Conservation (phyloP, 2,113 vertebrate species). For the Oceanodroma tethys region DNA sequence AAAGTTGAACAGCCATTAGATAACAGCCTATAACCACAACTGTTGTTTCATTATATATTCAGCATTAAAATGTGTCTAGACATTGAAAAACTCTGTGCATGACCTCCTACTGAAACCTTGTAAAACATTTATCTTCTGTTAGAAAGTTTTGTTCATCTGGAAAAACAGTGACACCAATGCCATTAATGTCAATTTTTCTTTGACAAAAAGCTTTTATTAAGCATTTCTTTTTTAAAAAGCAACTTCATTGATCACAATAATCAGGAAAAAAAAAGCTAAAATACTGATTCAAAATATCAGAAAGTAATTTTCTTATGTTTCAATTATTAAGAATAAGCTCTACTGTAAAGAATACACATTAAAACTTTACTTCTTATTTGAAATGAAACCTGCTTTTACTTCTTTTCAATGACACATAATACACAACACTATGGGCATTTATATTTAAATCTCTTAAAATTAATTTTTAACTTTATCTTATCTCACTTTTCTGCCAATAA, state of each 20-base stretch:
- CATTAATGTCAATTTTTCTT: neutral
- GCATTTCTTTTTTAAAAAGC: neutral
- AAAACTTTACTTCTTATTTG: neutral
- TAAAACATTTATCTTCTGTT: neutral
- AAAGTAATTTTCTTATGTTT: slow-evolving; percentile 33
- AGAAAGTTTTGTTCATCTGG: neutral
- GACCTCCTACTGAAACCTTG: neutral
- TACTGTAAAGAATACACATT: neutral
- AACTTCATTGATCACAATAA: neutral
- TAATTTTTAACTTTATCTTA: neutral
- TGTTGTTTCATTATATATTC: neutral
- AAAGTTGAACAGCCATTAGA: neutral
- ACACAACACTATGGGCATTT: neutral
- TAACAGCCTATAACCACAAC: neutral
- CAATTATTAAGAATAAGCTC: neutral
- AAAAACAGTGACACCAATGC: neutral
- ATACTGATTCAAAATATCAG: slow-evolving; percentile 37
- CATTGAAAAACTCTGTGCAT: neutral
- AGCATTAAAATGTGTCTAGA: neutral
- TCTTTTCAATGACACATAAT: neutral
- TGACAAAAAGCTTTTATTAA: slow-evolving; percentile 2
- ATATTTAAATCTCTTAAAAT: neutral
- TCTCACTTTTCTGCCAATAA: neutral
- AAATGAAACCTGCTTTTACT: slow-evolving; percentile 13
- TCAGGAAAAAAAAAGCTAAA: slow-evolving; percentile 8